phyloP scores from a whole-genome alignment of 2,888 invertebrate genomes.

The Stegana nigrithorax region DNA sequence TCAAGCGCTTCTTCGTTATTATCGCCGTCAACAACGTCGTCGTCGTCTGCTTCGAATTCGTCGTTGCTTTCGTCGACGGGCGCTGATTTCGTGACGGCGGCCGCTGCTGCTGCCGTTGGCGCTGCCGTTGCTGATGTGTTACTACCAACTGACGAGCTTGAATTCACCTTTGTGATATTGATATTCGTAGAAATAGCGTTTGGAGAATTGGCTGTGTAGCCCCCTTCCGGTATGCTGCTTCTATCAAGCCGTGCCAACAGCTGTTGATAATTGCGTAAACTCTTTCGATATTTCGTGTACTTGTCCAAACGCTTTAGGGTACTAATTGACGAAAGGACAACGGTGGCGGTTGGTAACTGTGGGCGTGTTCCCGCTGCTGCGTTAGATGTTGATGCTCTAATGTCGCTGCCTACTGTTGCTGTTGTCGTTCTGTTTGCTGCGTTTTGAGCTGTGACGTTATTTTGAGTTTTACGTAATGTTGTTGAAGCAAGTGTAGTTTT shows the following conservation, averaged over 20 bases:
- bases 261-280: slow-evolving; percentile 53
- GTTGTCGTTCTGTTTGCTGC: not conserved
- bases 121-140: slow-evolving; percentile 27
- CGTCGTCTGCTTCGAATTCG: slow-evolving; percentile 20
- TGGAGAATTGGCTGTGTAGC: not conserved
- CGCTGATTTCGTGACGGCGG: slow-evolving; percentile 5
- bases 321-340: not conserved
- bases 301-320: slow-evolving; percentile 36
- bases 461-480: not conserved
- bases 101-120: slow-evolving; percentile 11
- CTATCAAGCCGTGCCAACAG: slow-evolving; percentile 10
- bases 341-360: slow-evolving; percentile 9
- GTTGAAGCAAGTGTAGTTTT: not conserved
- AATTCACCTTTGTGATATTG: not conserved
- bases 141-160: slow-evolving; percentile 14
- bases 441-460: not conserved
- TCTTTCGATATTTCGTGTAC: slow-evolving; percentile 52
- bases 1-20: too few species aligned
- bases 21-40: slow-evolving; percentile 22
- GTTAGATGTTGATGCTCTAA: not conserved
- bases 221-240: not conserved
- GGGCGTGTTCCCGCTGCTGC: too few species aligned
- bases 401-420: slow-evolving; percentile 2
- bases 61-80: slow-evolving; percentile 12
- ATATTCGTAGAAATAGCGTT: not conserved